Conservation (phyloP, 2,797 vertebrate species). For the Hoplostethus mediterraneus region DNA sequence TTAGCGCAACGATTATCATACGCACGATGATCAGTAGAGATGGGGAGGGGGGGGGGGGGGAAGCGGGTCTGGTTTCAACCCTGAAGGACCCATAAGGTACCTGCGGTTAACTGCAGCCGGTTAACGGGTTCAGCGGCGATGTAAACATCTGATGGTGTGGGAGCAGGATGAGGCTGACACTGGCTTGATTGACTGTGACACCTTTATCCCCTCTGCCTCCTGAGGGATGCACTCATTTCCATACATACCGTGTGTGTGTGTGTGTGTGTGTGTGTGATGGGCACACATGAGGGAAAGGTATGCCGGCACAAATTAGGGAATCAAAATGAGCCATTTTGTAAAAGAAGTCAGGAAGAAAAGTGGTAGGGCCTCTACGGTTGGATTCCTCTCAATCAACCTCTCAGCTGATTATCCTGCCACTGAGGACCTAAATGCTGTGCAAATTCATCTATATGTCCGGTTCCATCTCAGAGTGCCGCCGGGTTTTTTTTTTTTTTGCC, state of each 20-base stretch:
- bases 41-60: constrained; percentile 29
- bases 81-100: constrained; percentile 71
- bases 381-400: constrained; percentile 72
- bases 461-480: constrained; percentile 60
- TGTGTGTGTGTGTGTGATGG: constrained; percentile 29
- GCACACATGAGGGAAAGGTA: constrained; percentile 64
- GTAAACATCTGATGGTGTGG: constrained; percentile 50
- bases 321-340: constrained; percentile 64
- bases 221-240: constrained; percentile 68
- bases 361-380: constrained; percentile 52
- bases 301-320: constrained; percentile 60
- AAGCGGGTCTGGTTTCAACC: constrained; percentile 37
- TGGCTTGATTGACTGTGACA: constrained; percentile 75
- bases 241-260: constrained; percentile 56
- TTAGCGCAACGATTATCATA: constrained; percentile 66
- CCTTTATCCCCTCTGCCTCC: constrained; percentile 66
- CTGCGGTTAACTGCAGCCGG: constrained; percentile 63
- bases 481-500: constrained; percentile 52
- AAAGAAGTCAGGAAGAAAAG: constrained; percentile 52
- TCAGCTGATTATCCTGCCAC: constrained; percentile 71
- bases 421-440: constrained; percentile 71
- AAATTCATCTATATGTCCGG: constrained; percentile 70
- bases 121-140: constrained; percentile 59
- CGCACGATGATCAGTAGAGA: constrained; percentile 43
- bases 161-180: constrained; percentile 50